Base-by-base conservation (phyloP, 1,140 invertebrate genomes). In the Leptinotarsa lineolata region DNA sequence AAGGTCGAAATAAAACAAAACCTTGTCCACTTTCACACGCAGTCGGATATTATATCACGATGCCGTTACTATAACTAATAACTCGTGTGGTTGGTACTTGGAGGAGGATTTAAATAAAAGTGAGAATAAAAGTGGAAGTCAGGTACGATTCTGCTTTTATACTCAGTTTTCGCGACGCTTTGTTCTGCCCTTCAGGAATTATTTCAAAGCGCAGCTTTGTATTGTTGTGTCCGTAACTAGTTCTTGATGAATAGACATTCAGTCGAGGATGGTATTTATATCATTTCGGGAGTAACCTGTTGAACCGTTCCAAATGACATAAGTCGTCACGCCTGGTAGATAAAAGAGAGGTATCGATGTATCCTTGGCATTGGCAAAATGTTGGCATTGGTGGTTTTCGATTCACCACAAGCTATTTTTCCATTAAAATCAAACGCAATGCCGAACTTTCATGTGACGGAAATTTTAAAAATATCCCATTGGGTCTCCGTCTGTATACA, bases 51-150 rank as follows among this genome's bases (percentile, higher is more conserved):
- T 60, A 63, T 44, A 54, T 54, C 48, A 54, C 48, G 48, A n/a
- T 54, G 48, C 48, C 48, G 48, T 54, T 54, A 54, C 16, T 16
- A 15, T 54, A 54, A 54, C 48, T 54, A 54, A 3, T 2, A 54
- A 54, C 48, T 54, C n/a, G 48, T n/a, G 22, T 66, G 30, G 39
- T 66, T 18, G 12, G 44, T 20, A 21, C 20, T 54, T 54, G 67
- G 69, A 71, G 60, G 69, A 71, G 69, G 58, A 63, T 71, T 63
- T 63, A 21, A 71, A 68, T 45, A 63, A 63, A 71, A 71, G 48
- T 58, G 48, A 58, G 68, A 70, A 59, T 59, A 70, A 70, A 59
- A 22, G 58, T 24, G 30, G 30, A 30, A 22, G 15, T 13, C 20
- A n/a, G 20, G 20, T 6, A 8, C 58, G 58, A 59, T 59, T n/a